Base-by-base conservation (phyloP, 2,113 vertebrate genomes). In the Perca fluviatilis region DNA sequence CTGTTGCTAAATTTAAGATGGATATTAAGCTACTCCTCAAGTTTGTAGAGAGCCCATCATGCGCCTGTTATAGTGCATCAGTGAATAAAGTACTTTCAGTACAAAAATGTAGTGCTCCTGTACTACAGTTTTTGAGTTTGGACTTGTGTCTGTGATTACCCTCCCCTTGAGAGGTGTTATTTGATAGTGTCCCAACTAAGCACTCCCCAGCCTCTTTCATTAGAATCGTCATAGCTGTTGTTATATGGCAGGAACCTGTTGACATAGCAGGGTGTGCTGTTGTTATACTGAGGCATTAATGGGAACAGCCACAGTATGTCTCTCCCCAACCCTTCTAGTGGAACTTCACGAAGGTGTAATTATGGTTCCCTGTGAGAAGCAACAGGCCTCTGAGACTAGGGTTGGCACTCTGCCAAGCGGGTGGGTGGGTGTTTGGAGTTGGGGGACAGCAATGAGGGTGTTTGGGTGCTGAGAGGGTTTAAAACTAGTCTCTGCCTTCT, bases 201-300 rank as follows among this genome's bases (percentile, higher is more conserved):
- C 33, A 5, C 74, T 84, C 30, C 4, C 5, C 36, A 18, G 33
- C 63, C 54, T 57, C 63, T 79, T 68, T 86, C 50, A 81, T 88
- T 71, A 73, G 61, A 47, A 23, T 68, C 18, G 16, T 74, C 56
- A 65, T 83, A 74, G 79, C 77, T 93, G 89, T 51, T 86, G 76
- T 79, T 87, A 69, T 79, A 56, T 71, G 67, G 75, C 80, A 78
- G 81, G 51, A 66, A 80, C 70, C 63, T 84, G 90, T 91, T 80
- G 90, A 84, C 79, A 67, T 74, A 87, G 88, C 85, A 81, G 92
- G 88, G 83, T 88, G 87, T 91, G 88, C 74, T 85, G 74, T 85
- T 76, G 71, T 85, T 76, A 27, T 75, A 46, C 62, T 30, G 79
- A 47, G 53, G 77, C 73, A 73, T 88, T 88, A 91, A 85, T 79